Percentiles rank a stretch among this genome's conserved stretches.
Conservation (phyloP, 2,888 invertebrate genomes). For the Tenthredo amoena region DNA sequence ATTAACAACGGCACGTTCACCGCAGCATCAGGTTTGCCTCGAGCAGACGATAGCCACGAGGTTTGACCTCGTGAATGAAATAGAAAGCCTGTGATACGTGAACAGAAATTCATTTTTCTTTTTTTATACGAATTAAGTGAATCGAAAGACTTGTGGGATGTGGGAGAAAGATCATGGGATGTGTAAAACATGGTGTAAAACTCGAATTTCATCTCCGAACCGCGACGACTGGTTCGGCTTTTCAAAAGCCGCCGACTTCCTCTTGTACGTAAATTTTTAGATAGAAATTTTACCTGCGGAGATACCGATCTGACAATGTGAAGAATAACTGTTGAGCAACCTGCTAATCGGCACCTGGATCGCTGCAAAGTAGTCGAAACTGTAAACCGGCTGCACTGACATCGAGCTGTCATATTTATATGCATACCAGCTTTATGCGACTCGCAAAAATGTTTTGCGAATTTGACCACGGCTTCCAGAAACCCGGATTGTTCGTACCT, state of each 20-base stretch:
- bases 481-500: not conserved
- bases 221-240: not conserved
- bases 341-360: constrained; percentile 7
- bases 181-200: not conserved
- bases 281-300: not conserved
- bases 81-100: not conserved
- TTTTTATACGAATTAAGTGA: too few species aligned
- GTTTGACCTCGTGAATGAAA: constrained; percentile 20
- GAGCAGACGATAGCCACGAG: not conserved
- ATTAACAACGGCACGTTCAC: constrained; percentile 22
- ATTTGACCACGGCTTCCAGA: not conserved
- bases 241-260: not conserved
- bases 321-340: not conserved
- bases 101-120: too few species aligned
- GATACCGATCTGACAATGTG: not conserved
- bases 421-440: not conserved
- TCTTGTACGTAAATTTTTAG: not conserved
- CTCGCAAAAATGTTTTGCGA: not conserved
- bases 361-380: not conserved
- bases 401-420: not conserved
- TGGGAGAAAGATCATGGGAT: too few species aligned
- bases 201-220: not conserved
- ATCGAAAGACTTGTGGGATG: too few species aligned
- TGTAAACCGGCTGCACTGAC: not conserved
- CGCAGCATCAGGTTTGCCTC: not conserved